Base-by-base conservation (phyloP, 1,140 invertebrate species). In the Bicyclus anynana region DNA sequence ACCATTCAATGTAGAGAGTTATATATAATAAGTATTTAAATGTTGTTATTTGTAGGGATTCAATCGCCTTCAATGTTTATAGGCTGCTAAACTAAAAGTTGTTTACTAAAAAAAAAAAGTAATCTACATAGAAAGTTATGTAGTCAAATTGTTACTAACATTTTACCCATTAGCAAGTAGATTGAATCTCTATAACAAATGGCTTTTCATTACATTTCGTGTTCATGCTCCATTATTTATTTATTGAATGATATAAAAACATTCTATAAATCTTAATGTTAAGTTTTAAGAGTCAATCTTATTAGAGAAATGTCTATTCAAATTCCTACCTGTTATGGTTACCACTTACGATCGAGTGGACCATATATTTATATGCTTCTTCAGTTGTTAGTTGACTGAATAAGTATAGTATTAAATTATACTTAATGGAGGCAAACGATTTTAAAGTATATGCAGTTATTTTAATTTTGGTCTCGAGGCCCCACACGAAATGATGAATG, bases 31-130 rank as follows among this genome's bases (percentile, higher is more conserved):
- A 26, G 29, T 17, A 35, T 50, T 4, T 13, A 48, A n/a, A 29
- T 14, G 46, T 20, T 33, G 20, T 49, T 49, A 23, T 49, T 49
- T 42, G 10, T 54, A 50, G 59, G 37, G 47, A 51, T 61, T 61
- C 47, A 23, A 55, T 37, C 40, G 26, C 44, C 20, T 47, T 26
- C 23, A 23, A 10, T 49, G 17, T 27, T 13, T 14, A 49, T 17
- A 29, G 23, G 9, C 13, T 49, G 21, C 26, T 49, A 16, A 12
- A 16, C 21, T 10, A 27, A 27, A 17, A 5, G 3, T 17, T 44
- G 12, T 40, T 3, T 40, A 40, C 13, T 17, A 10, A 40, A 40
- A 40, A n/a, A n/a, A n/a, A n/a, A n/a, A n/a, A n/a, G n/a, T 3
- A 16, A 40, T 40, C n/a, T 40, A 16, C 37, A 44, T 20, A 44